Conservation (phyloP, 2,888 invertebrate species). For the Chorisops tibialis region DNA sequence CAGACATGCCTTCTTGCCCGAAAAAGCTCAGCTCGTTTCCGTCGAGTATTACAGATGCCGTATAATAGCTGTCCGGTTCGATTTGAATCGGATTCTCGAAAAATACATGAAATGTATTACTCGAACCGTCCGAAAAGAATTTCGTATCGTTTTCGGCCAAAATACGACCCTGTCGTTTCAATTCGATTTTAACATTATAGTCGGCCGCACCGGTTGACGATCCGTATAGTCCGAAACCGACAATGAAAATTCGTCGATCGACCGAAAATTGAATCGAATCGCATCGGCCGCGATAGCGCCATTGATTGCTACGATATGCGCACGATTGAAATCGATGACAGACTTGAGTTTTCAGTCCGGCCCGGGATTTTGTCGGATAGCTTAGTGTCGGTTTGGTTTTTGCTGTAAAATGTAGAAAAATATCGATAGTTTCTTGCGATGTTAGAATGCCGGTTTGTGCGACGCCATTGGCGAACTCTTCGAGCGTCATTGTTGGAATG, state of each 20-base stretch:
- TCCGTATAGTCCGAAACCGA: slow-evolving; percentile 93
- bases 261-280: slow-evolving; percentile 97
- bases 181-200: slow-evolving; percentile 90
- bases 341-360: slow-evolving; percentile 88
- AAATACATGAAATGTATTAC: slow-evolving; percentile 90
- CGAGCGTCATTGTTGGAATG: slow-evolving; percentile 90
- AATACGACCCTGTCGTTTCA: slow-evolving; percentile 83
- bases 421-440: slow-evolving; percentile 89
- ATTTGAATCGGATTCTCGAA: slow-evolving; percentile 77
- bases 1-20: slow-evolving; percentile 94
- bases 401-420: slow-evolving; percentile 93
- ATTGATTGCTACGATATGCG: slow-evolving; percentile 94
- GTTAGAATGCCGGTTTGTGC: slow-evolving; percentile 90
- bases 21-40: slow-evolving; percentile 94
- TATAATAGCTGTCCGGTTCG: slow-evolving; percentile 91
- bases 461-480: slow-evolving; percentile 92
- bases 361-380: slow-evolving; percentile 78
- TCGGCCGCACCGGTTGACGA: slow-evolving; percentile 95
- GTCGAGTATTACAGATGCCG: slow-evolving; percentile 91
- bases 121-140: slow-evolving; percentile 95
- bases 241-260: slow-evolving; percentile 91
- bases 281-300: slow-evolving; percentile 94
- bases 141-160: slow-evolving; percentile 89
- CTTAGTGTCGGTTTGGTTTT: slow-evolving; percentile 77
- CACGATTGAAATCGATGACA: slow-evolving; percentile 96